Percentiles rank a stretch among this genome's conserved stretches.
phyloP scores from a whole-genome alignment of 2,888 invertebrate species.

The Gymnoscelis rufifasciata region DNA sequence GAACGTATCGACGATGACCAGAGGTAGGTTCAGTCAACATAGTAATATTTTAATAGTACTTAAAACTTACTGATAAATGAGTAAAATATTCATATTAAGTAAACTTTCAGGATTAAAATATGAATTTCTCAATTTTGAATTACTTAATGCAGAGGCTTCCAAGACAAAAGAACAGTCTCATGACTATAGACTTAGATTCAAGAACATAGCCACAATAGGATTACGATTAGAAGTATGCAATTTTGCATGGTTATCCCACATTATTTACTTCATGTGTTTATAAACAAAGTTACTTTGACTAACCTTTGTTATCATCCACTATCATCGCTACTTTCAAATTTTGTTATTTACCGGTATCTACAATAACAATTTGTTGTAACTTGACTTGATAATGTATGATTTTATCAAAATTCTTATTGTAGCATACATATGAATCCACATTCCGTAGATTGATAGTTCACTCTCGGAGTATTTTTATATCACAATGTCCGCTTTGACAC shows the following conservation, averaged over 20 bases:
- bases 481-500: slow-evolving; percentile 49
- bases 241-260: slow-evolving; percentile 68
- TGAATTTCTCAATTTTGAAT: slow-evolving; percentile 70
- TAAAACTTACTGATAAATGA: not conserved
- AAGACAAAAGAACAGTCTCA: slow-evolving; percentile 74
- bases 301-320: slow-evolving; percentile 61
- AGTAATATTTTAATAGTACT: slow-evolving; percentile 35
- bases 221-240: slow-evolving; percentile 56
- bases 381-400: not conserved
- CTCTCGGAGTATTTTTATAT: slow-evolving; percentile 38
- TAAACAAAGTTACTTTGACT: slow-evolving; percentile 78
- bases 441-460: slow-evolving; percentile 35
- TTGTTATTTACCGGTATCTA: slow-evolving; percentile 1
- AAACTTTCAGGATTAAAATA: slow-evolving; percentile 4
- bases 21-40: slow-evolving; percentile 74
- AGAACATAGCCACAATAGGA: slow-evolving; percentile 52
- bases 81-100: not conserved
- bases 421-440: no score
- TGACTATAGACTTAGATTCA: slow-evolving; percentile 71
- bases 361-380: slow-evolving; percentile 10
- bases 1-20: slow-evolving; percentile 63
- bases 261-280: slow-evolving; percentile 79
- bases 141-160: slow-evolving; percentile 67
- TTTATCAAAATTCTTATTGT: slow-evolving; percentile 45
- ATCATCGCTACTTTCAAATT: slow-evolving; percentile 46